Conservation (phyloP, 2,888 invertebrate genomes). For the Neoitamus cyanurus region DNA sequence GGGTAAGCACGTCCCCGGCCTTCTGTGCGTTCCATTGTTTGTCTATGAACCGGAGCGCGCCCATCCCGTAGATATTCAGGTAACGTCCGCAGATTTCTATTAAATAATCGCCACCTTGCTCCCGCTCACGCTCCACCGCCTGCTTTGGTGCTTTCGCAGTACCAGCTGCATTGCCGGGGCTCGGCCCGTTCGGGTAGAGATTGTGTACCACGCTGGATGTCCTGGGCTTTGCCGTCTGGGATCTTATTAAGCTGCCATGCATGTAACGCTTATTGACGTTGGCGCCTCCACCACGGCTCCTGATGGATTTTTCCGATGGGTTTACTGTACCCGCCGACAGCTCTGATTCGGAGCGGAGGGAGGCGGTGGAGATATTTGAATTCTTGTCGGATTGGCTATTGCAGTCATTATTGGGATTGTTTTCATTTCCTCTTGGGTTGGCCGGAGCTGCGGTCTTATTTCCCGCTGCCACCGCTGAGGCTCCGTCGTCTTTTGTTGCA, state of each 20-base stretch:
- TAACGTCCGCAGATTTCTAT: constrained; percentile 87
- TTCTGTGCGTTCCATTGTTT: constrained; percentile 83
- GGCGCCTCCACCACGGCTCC: constrained; percentile 51
- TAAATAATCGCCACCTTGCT: constrained; percentile 82
- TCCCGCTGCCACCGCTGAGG: neutral
- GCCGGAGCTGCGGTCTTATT: neutral
- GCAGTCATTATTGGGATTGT: constrained; percentile 27
- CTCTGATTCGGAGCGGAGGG: constrained; percentile 46
- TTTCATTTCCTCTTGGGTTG: constrained; percentile 22
- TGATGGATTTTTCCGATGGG: constrained; percentile 42
- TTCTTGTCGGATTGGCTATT: constrained; percentile 49
- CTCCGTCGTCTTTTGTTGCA: constrained; percentile 42
- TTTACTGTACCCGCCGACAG: neutral
- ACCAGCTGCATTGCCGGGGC: neutral
- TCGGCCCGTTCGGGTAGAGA: neutral
- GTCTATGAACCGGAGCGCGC: constrained; percentile 85
- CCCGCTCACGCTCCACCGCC: constrained; percentile 63
- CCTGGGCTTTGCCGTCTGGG: constrained; percentile 59
- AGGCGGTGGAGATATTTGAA: constrained; percentile 44
- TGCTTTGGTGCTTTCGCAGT: constrained; percentile 55
- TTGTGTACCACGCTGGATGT: neutral
- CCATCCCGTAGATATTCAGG: constrained; percentile 87
- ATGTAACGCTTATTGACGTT: constrained; percentile 59
- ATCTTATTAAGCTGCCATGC: constrained; percentile 62
- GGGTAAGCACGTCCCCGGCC: constrained; percentile 80